Evolutionary conservation across 2,888 invertebrate genomes (phyloP).

Genomic region (Epinotia brunnichana): DNA sequence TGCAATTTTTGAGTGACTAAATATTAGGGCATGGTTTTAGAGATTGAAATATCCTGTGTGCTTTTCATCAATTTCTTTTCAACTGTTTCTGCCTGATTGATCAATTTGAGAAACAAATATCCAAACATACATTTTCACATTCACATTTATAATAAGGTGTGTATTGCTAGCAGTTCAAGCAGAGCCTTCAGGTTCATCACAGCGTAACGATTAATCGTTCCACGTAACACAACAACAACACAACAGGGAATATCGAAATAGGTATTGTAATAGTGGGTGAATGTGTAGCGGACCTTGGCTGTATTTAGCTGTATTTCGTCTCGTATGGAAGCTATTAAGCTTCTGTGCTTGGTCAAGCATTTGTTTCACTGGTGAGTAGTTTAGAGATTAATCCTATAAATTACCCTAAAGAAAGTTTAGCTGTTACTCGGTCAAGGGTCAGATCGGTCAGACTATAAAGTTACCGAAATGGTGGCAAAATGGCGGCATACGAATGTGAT

Average conservation of each 20-base stretch:
- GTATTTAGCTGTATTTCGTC: too few species aligned
- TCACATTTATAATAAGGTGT: neutral
- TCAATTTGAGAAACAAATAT: neutral
- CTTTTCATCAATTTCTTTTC: neutral
- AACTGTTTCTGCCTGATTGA: neutral
- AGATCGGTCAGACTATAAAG: neutral
- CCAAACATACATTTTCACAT: neutral
- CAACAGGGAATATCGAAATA: slow-evolving; percentile 31
- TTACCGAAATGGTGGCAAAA: neutral
- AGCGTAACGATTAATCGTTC: slow-evolving; percentile 37
- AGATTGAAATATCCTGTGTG: neutral
- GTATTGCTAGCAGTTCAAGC: too few species aligned
- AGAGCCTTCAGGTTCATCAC: slow-evolving; percentile 16
- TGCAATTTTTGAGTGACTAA: too few species aligned
- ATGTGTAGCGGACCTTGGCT: slow-evolving; percentile 35
- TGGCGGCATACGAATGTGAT: neutral
- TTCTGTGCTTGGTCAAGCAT: too few species aligned
- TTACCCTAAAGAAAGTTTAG: too few species aligned
- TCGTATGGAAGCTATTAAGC: neutral
- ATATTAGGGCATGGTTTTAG: neutral
- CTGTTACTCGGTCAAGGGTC: neutral
- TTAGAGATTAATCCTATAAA: too few species aligned
- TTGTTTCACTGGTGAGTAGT: too few species aligned
- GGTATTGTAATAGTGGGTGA: slow-evolving; percentile 23
- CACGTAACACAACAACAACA: slow-evolving; percentile 14